Evolutionary conservation across 1,140 invertebrate species (phyloP), one percentile per base, ranked within the genome.

Genomic region (Tribolium madens): DNA sequence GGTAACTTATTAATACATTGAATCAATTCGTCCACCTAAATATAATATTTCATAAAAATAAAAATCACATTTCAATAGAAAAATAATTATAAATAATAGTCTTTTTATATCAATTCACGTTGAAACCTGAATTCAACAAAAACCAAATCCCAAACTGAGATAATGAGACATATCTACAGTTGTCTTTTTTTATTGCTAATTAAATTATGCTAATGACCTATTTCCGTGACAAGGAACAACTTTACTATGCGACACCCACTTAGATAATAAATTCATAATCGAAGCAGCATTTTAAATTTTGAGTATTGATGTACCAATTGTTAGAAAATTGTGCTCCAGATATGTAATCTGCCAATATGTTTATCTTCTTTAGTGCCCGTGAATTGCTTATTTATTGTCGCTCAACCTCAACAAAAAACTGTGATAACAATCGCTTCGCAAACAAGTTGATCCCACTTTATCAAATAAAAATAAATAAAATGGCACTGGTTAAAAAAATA

Each of bases 1-100:
- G 64, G 71, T 78, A 80, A 80, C 79, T 78, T 47, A 78, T 68
- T 70, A 80, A 46, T 80, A 80, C 73, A 80, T 64, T 46, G 46
- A 78, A 73, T 18, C 68, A 73, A 73, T 76, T 75, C 64, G 71
- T 77, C 31, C 57, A 60, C 71, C 72, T 70, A 73, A 36, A 73
- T 70, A 26, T 71, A 76, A 79, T 26, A 26, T 60, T 64, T 36
- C 48, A 60, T 52, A 75, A 77, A 73, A 72, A 60, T 68, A 76
- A 60, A 80, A 78, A 80, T 78, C 69, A 76, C 60, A 72, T 75
- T 78, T 53, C 42, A 75, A 75, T 73, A 75, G 26, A 75, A 70
- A 79, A 79, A 75, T 47, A 79, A 53, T 57, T 26, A 50, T 4
- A 74, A 42, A 31, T 75, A 57, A 31, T 18, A 64, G 46, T 73